phyloP scores from a whole-genome alignment of 2,888 invertebrate species.

The Pyrgus malvae region DNA sequence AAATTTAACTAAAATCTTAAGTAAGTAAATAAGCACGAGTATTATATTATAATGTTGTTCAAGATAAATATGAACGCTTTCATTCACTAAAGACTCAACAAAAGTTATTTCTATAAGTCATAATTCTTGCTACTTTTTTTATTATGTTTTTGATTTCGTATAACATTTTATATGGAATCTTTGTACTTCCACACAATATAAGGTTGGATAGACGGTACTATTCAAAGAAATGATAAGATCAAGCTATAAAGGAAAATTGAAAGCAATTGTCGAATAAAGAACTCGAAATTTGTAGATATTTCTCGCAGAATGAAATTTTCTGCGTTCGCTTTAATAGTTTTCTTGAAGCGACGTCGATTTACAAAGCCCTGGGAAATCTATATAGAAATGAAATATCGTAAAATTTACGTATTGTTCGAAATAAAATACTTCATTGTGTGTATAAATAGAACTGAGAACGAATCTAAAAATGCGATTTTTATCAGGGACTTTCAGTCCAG shows the following conservation, averaged over 20 bases:
- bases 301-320: not conserved
- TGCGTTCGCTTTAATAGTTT: not conserved
- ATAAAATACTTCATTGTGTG: too few species aligned
- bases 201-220: not conserved
- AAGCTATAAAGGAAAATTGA: not conserved
- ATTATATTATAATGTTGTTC: too few species aligned
- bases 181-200: not conserved
- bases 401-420: too few species aligned
- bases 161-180: not conserved
- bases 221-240: slow-evolving; percentile 12
- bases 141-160: not conserved
- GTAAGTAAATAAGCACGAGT: too few species aligned
- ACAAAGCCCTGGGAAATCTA: too few species aligned
- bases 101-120: not conserved
- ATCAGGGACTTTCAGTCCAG: too few species aligned
- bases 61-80: too few species aligned
- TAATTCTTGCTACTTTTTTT: not conserved
- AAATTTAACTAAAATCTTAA: too few species aligned
- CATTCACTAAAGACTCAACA: too few species aligned
- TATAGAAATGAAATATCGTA: too few species aligned
- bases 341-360: not conserved
- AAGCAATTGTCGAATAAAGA: slow-evolving; percentile 2
- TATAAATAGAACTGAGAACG: too few species aligned
- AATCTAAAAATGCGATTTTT: too few species aligned
- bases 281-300: not conserved